A percentile compares a stretch with the other conserved stretches of the same genome.
Conservation (phyloP, 2,797 vertebrate genomes). For the Hafferia zeledoni region DNA sequence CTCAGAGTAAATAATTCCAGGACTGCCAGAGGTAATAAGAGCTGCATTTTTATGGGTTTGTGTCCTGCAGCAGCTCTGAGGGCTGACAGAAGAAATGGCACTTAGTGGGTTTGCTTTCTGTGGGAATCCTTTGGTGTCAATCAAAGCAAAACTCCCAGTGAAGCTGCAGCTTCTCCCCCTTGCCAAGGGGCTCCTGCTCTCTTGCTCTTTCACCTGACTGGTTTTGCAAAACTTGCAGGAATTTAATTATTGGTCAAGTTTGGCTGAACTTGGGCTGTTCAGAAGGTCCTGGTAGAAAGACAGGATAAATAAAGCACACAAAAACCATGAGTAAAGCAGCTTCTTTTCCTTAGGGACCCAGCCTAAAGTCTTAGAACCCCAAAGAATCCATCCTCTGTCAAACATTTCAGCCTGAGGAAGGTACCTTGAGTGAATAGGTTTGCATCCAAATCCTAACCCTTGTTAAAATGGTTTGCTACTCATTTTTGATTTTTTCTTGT, state of each 20-base stretch:
- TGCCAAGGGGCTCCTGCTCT: rapidly evolving
- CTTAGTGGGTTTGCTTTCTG: not conserved
- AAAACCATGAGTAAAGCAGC: not conserved
- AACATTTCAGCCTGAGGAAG: not conserved
- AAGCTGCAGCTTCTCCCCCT: not conserved
- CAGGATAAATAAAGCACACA: not conserved
- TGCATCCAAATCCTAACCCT: not conserved
- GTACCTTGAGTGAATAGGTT: not conserved
- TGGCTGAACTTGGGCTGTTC: not conserved
- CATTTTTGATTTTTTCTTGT: not conserved
- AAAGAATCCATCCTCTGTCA: not conserved
- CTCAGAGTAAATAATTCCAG: not conserved
- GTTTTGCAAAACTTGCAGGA: not conserved
- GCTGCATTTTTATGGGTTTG: not conserved
- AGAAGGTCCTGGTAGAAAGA: not conserved
- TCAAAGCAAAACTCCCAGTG: not conserved
- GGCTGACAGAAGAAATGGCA: not conserved
- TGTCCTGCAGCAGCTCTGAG: not conserved
- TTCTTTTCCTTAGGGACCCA: not conserved
- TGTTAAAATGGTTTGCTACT: not conserved
- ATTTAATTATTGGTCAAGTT: not conserved
- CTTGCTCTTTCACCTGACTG: not conserved
- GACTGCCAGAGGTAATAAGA: not conserved
- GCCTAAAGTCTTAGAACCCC: not conserved
- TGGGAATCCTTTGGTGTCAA: not conserved